Evolutionary conservation across 2,797 vertebrate species (phyloP).

Genomic region (Tauraco hartlaubi): DNA sequence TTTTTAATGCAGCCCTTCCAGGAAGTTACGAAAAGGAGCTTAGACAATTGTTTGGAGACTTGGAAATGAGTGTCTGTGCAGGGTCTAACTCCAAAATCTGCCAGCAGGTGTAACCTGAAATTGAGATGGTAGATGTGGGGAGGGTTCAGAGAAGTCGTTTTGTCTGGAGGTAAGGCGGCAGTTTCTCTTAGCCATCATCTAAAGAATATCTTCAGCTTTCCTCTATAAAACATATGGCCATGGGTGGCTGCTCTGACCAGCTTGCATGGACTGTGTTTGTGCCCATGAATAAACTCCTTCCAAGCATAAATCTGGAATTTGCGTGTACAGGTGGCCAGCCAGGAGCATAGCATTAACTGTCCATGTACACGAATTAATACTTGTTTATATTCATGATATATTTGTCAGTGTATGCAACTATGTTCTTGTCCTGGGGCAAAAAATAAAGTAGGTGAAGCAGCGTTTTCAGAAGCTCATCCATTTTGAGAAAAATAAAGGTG

Average conservation of each 20-base stretch:
- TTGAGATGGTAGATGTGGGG: background rate
- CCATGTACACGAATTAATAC: background rate
- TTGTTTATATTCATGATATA: background rate
- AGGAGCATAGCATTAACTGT: background rate
- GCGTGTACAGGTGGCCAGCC: background rate
- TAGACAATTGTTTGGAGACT: background rate
- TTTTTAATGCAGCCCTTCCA: background rate
- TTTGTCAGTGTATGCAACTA: background rate
- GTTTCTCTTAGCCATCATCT: background rate
- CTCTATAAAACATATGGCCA: background rate
- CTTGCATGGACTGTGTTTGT: background rate
- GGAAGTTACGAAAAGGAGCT: background rate
- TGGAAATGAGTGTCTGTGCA: background rate
- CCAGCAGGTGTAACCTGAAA: background rate
- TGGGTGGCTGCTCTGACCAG: background rate
- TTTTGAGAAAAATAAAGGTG: background rate
- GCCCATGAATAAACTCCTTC: background rate
- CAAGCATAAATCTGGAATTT: background rate
- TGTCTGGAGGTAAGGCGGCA: background rate
- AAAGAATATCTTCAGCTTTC: background rate
- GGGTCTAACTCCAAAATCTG: background rate
- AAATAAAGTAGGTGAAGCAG: background rate
- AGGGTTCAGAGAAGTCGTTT: background rate
- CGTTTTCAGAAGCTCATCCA: background rate
- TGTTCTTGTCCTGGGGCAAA: background rate